phyloP scores from a whole-genome alignment of 2,888 invertebrate genomes.

The Dastarcus helophoroides region DNA sequence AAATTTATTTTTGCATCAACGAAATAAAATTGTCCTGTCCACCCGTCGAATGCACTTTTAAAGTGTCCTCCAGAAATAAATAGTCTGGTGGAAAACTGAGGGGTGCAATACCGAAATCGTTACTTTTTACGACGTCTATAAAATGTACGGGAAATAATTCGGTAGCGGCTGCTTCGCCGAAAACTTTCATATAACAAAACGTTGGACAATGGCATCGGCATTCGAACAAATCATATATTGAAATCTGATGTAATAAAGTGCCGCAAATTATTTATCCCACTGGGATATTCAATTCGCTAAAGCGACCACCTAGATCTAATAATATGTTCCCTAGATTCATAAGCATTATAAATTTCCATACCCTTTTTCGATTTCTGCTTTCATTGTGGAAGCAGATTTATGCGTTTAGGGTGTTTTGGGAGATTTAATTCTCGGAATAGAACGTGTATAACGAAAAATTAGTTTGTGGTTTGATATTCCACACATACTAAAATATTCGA shows the following conservation, averaged over 20 bases:
- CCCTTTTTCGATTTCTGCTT: too few species aligned
- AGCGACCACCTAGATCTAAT: background rate
- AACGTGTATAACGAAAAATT: too few species aligned
- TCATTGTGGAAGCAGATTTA: too few species aligned
- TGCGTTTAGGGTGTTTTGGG: too few species aligned
- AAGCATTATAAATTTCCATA: too few species aligned
- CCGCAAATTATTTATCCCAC: conserved; percentile 15
- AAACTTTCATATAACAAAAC: conserved; percentile 16
- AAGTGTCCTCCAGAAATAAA: conserved; percentile 9
- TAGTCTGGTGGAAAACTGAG: conserved; percentile 16
- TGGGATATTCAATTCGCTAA: too few species aligned
- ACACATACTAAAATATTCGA: too few species aligned
- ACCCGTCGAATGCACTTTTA: too few species aligned
- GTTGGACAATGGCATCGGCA: conserved; percentile 18
- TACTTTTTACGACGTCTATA: conserved; percentile 26
- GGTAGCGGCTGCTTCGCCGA: conserved; percentile 15
- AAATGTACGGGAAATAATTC: conserved; percentile 26
- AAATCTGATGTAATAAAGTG: conserved; percentile 22
- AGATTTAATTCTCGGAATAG: too few species aligned
- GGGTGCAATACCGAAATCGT: conserved; percentile 20
- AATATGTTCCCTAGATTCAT: background rate
- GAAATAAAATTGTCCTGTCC: too few species aligned
- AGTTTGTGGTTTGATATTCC: too few species aligned
- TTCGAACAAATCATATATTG: conserved; percentile 23
- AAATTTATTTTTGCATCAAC: too few species aligned